phyloP scores from a whole-genome alignment of 23 tunicate genomes.

The Halocynthia roretzi region DNA sequence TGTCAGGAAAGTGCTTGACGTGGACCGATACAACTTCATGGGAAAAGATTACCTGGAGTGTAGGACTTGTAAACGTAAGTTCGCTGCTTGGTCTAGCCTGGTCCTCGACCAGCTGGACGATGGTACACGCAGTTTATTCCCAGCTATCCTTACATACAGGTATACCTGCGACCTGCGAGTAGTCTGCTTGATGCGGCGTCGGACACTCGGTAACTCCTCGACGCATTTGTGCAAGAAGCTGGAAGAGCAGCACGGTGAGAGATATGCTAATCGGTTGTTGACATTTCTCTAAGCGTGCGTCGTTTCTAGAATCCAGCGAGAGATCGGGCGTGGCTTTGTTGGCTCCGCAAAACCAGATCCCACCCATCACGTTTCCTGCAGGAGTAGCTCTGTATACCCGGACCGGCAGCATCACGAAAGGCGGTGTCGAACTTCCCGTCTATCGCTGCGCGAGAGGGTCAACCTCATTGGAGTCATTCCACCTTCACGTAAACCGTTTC shows the following conservation, averaged over 20 bases:
- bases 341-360: slow-evolving; percentile 7
- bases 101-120: not conserved
- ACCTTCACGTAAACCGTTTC: slow-evolving; percentile 27
- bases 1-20: not conserved
- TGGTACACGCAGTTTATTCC: not conserved
- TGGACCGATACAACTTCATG: not conserved
- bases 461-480: slow-evolving; percentile 3
- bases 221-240: slow-evolving; percentile 12
- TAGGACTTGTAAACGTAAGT: not conserved
- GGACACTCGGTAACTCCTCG: slow-evolving; percentile 19
- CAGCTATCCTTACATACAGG: not conserved
- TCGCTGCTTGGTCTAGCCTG: not conserved
- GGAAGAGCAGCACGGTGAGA: slow-evolving; percentile 15
- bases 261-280: too few species aligned
- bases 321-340: too few species aligned
- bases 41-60: not conserved
- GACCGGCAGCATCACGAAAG: slow-evolving; percentile 27
- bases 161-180: not conserved
- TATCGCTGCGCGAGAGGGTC: slow-evolving; percentile 29
- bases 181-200: slow-evolving; percentile 6
- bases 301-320: too few species aligned
- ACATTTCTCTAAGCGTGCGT: too few species aligned
- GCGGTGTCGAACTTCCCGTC: slow-evolving; percentile 10
- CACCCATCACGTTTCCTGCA: too few species aligned
- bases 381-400: slow-evolving; percentile 17